Evolutionary conservation across 2,888 invertebrate species (phyloP).

Genomic region (Thera obeliscata): DNA sequence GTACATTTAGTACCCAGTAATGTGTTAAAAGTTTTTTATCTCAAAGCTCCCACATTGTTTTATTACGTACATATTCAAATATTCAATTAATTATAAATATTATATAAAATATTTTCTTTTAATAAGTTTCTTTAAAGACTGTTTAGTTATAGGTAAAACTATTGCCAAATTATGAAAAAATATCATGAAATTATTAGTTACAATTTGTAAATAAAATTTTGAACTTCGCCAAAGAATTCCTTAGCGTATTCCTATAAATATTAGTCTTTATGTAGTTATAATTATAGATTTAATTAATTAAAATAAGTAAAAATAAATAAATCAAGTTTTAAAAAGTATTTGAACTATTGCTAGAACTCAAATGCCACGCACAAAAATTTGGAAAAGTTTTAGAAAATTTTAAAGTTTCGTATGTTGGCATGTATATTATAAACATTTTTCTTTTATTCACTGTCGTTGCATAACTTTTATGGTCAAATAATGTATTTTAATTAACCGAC

Average conservation of each 20-base stretch:
- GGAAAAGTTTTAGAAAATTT: slow-evolving; percentile 41
- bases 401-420: slow-evolving; percentile 19
- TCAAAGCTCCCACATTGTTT: slow-evolving; percentile 26
- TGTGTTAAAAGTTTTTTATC: neutral
- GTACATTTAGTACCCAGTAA: neutral
- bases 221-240: slow-evolving; percentile 69
- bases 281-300: slow-evolving; percentile 38
- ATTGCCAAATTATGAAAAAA: slow-evolving; percentile 45
- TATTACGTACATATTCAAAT: slow-evolving; percentile 25
- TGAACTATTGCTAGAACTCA: slow-evolving; percentile 45
- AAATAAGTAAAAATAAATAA: slow-evolving; percentile 35
- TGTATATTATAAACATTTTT: neutral
- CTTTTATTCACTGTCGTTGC: no score
- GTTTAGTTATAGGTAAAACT: slow-evolving; percentile 41
- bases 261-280: slow-evolving; percentile 47
- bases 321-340: slow-evolving; percentile 40
- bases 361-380: slow-evolving; percentile 63
- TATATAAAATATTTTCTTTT: slow-evolving; percentile 1
- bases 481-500: no score
- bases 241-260: slow-evolving; percentile 64
- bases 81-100: slow-evolving; percentile 10
- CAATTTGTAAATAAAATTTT: slow-evolving; percentile 64
- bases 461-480: no score
- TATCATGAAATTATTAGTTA: slow-evolving; percentile 13
- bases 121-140: slow-evolving; percentile 44